Conservation (phyloP, 2,888 invertebrate species). For the Leistus spinibarbis region DNA sequence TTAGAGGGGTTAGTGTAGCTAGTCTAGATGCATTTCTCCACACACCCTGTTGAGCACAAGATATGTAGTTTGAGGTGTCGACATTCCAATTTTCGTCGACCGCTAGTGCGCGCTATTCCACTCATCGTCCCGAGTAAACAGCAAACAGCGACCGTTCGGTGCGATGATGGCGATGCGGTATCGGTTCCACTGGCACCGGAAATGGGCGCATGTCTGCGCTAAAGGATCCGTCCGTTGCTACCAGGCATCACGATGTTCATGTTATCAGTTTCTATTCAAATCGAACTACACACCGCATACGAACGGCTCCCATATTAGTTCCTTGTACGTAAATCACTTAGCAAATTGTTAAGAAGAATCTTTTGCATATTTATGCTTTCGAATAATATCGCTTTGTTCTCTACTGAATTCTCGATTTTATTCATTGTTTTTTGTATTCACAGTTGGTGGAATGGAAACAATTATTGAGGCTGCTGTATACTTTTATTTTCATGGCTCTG, state of each 20-base stretch:
- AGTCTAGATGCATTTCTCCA: too few relatives aligned
- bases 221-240: not conserved
- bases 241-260: not conserved
- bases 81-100: not conserved
- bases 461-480: too few relatives aligned
- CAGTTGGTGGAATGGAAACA: too few relatives aligned
- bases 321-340: not conserved
- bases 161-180: not conserved
- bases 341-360: too few relatives aligned
- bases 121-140: not conserved
- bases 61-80: not conserved
- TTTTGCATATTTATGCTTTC: too few relatives aligned
- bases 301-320: not conserved
- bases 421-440: too few relatives aligned
- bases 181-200: not conserved
- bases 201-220: not conserved
- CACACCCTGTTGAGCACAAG: not conserved
- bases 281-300: not conserved
- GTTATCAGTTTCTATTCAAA: not conserved
- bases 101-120: too few relatives aligned
- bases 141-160: not conserved
- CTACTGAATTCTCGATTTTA: too few relatives aligned
- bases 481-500: too few relatives aligned
- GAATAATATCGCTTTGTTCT: too few relatives aligned
- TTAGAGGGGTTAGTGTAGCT: too few relatives aligned